Evolutionary conservation across 2,113 vertebrate species (phyloP).

Genomic region (Phalacrocorax pelagicus): DNA sequence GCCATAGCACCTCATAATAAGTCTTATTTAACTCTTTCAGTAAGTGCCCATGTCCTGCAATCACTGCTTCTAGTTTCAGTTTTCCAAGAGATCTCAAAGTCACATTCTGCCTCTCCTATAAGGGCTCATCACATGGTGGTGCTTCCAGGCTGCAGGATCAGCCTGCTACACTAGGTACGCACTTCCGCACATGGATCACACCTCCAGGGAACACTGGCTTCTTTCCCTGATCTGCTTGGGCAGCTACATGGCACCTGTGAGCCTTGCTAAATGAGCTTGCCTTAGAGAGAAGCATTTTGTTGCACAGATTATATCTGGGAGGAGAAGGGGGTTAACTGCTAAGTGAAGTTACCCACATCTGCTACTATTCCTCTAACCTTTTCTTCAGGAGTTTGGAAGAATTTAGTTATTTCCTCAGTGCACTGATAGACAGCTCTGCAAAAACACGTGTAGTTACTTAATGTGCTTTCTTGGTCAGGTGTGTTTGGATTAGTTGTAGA

Average conservation of each 20-base stretch:
- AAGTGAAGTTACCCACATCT: background rate
- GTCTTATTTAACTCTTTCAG: background rate
- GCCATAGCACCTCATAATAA: background rate
- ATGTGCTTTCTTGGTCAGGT: background rate
- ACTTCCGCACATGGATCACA: background rate
- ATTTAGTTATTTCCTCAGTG: background rate
- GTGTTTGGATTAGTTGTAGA: background rate
- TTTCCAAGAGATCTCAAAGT: background rate
- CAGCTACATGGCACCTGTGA: background rate
- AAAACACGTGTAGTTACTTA: background rate
- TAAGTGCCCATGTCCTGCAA: background rate
- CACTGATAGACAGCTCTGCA: background rate
- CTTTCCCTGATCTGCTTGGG: background rate
- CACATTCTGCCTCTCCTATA: background rate
- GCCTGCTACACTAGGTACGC: background rate
- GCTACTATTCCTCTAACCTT: background rate
- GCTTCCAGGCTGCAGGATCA: background rate
- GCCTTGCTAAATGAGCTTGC: background rate
- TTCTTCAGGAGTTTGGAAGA: background rate
- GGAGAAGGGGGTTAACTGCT: background rate
- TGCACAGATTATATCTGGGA: background rate
- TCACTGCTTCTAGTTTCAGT: background rate
- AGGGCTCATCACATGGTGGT: background rate
- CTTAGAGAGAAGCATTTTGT: background rate
- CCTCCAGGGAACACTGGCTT: background rate